A percentile compares a stretch with the other conserved stretches of the same genome.
Conservation (phyloP, 2,797 vertebrate species). For the Rachycentron canadum region DNA sequence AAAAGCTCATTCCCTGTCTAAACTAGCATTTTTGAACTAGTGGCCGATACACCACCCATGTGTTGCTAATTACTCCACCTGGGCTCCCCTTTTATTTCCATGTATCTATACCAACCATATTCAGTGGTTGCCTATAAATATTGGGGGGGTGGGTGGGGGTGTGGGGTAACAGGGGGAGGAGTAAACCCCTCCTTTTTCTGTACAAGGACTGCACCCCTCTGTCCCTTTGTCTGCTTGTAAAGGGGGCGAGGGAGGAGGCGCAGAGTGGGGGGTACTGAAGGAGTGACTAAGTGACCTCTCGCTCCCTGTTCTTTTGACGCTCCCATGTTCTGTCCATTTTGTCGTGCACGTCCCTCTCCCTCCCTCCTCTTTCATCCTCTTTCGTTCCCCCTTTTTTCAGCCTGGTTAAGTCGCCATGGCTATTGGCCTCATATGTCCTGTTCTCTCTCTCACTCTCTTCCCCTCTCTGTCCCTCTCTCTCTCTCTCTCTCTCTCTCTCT, state of each 20-base stretch:
- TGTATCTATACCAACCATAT: slow-evolving; percentile 24
- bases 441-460: slow-evolving; percentile 31
- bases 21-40: slow-evolving; percentile 10
- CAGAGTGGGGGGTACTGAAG: slow-evolving; percentile 52
- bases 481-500: no score
- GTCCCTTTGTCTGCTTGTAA: slow-evolving; percentile 82
- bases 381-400: slow-evolving; percentile 80
- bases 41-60: neutral
- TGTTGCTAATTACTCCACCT: neutral
- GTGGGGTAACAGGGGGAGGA: slow-evolving; percentile 40
- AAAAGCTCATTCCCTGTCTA: neutral
- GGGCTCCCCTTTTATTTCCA: slow-evolving; percentile 7
- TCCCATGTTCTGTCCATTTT: slow-evolving; percentile 79
- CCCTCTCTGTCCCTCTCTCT: slow-evolving; percentile 14
- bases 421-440: slow-evolving; percentile 70
- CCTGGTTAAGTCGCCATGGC: slow-evolving; percentile 80
- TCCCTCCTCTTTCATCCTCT: slow-evolving; percentile 80
- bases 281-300: slow-evolving; percentile 83
- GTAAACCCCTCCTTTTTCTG: slow-evolving; percentile 68
- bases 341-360: slow-evolving; percentile 69
- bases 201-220: slow-evolving; percentile 79
- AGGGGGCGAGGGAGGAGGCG: slow-evolving; percentile 69
- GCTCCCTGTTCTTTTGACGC: slow-evolving; percentile 79
- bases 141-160: slow-evolving; percentile 37
- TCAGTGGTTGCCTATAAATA: slow-evolving; percentile 52